Conservation (phyloP, 2,797 vertebrate species). For the Morelia viridis region DNA sequence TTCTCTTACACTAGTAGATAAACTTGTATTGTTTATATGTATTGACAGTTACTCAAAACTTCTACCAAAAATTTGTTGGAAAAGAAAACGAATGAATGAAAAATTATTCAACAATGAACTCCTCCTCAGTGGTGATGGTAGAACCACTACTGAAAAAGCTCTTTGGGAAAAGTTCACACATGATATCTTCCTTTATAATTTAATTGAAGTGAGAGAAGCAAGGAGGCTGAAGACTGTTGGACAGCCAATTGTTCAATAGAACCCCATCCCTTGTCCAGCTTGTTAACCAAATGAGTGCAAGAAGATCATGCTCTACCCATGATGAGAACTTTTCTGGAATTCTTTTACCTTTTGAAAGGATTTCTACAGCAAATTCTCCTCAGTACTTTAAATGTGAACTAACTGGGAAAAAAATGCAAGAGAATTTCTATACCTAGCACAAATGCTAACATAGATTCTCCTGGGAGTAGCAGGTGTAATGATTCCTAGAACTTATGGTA, state of each 20-base stretch:
- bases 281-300: not conserved
- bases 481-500: not conserved
- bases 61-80: not conserved
- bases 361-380: not conserved
- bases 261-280: not conserved
- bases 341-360: not conserved
- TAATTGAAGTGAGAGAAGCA: not conserved
- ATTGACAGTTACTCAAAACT: slow-evolving; percentile 13
- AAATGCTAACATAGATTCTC: not conserved
- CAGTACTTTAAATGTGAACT: not conserved
- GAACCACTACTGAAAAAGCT: not conserved
- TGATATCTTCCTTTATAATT: not conserved
- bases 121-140: not conserved
- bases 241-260: not conserved
- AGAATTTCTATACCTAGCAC: not conserved
- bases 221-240: not conserved
- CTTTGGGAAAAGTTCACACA: not conserved
- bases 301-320: not conserved
- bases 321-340: not conserved
- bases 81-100: not conserved
- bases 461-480: not conserved
- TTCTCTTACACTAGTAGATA: slow-evolving; percentile 31
- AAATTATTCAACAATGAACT: not conserved
- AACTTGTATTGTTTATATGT: slow-evolving; percentile 21
- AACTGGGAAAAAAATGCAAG: not conserved